Percentiles rank a stretch among this genome's conserved stretches.
Evolutionary conservation across 2,113 vertebrate genomes (phyloP).

Genomic region (Podilymbus podiceps): DNA sequence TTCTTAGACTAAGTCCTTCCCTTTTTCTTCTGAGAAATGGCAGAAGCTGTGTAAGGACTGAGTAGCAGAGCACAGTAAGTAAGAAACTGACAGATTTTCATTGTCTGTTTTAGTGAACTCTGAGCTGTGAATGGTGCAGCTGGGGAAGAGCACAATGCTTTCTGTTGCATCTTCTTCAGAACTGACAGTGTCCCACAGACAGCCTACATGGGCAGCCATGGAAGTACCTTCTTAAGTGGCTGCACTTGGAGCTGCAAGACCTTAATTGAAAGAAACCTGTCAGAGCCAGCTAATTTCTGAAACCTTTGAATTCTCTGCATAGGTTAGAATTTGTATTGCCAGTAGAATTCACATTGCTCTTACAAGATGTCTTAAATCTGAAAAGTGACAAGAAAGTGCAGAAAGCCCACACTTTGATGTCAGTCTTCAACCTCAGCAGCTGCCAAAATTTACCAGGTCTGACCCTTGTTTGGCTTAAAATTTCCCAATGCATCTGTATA

Average conservation of each 20-base stretch:
- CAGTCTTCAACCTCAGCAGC: background rate
- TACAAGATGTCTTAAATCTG: background rate
- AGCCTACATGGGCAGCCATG: background rate
- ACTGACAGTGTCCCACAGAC: background rate
- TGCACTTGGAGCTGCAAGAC: background rate
- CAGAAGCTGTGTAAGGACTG: background rate
- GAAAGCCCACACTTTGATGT: background rate
- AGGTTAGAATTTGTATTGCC: background rate
- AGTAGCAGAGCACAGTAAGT: background rate
- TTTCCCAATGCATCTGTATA: background rate
- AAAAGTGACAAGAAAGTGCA: background rate
- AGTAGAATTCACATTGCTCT: background rate
- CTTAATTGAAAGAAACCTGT: background rate
- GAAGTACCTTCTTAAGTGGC: background rate
- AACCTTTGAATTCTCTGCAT: background rate
- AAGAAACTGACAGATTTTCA: background rate
- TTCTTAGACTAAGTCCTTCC: background rate
- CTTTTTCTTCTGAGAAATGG: background rate
- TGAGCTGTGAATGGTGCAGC: background rate
- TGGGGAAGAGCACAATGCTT: background rate
- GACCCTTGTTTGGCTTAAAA: background rate
- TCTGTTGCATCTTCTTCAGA: background rate
- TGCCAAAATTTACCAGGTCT: background rate
- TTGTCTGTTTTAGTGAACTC: background rate
- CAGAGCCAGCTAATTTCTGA: background rate